Base-by-base conservation (phyloP, 2,888 invertebrate genomes). In the Acronicta aceris region DNA sequence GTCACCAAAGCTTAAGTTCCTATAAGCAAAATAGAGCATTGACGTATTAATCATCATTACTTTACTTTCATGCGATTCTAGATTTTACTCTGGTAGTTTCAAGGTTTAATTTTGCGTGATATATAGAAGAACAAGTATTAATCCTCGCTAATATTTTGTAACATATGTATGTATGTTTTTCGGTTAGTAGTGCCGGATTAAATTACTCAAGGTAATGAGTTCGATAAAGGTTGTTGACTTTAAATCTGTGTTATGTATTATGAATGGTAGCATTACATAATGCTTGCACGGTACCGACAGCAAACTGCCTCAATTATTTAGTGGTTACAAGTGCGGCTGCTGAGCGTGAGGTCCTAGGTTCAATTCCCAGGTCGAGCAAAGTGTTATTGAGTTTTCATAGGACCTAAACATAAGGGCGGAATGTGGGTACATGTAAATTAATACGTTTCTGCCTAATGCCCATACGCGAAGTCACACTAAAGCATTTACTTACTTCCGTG, bases 151-250 rank as follows among this genome's bases (percentile, higher is more conserved):
- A 82, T 81, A 75, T 92, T 89, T 78, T 79, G 83, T 88, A 89
- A 89, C 75, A 52, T 10, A 33, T 33, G 27, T 78, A 86, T 85
- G 86, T 89, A 60, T 88, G 89, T 92, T 85, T 89, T 81, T 87
- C 88, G 92, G 92, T 91, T 88, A 91, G 85, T 87, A 84, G 88
- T 84, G 81, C 83, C 80, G 59, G 63, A 75, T 68, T 65, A 47
- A 21, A 27, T 57, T 43, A 51, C 46, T 53, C 59, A 46, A 72
- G 73, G 30, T 71, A 76, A 17, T 48, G 30, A 51, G 66, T 62
- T 65, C 56, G 50, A 57, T 46, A 57, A 41, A 62, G 75, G 80
- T 78, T 60, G 47, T 68, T 79, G 80, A 82, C 79, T 65, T 73
- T n/a, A 5, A 38, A 33, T 33, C 46, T 16, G 5, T 30, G 16